A percentile compares a stretch with the other conserved stretches of the same genome.
These are phyloP conservation scores for Agrypnia vestita DNA, from an alignment of 1,140 invertebrate genomes.

Conservation along the genomic window DNA sequence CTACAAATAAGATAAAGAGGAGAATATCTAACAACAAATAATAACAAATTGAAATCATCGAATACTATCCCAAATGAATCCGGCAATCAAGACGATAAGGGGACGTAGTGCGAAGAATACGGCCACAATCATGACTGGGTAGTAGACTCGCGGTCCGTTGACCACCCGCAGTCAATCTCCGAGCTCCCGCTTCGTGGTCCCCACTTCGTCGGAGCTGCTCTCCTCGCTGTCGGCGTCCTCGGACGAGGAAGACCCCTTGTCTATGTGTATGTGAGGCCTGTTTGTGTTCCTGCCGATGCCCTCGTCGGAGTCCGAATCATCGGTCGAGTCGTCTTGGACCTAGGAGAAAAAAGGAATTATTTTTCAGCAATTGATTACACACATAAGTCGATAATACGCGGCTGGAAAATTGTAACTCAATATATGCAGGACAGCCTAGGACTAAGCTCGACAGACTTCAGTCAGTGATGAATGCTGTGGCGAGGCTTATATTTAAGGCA, in stretches of 20 bases:
- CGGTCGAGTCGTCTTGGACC: neutral
- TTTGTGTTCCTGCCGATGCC: constrained; percentile 31
- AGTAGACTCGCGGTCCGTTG: constrained; percentile 5
- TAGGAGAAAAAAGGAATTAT: neutral
- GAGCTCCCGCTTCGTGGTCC: neutral
- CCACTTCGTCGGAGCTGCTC: neutral
- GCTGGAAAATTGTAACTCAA: too few species aligned
- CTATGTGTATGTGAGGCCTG: constrained; percentile 2
- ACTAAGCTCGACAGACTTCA: too few species aligned
- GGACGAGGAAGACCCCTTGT: constrained; percentile 25
- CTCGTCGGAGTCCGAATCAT: neutral
- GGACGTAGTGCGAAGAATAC: constrained; percentile 5
- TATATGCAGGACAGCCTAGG: too few species aligned
- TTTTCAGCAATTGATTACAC: neutral
- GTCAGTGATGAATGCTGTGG: too few species aligned
- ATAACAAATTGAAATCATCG: too few species aligned
- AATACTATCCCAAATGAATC: constrained; percentile 1
- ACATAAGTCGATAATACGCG: neutral
- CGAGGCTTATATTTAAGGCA: too few species aligned
- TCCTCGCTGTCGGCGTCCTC: constrained; percentile 24
- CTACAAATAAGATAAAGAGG: neutral
- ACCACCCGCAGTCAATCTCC: constrained; percentile 31
- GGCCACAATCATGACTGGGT: neutral
- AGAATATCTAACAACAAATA: neutral
- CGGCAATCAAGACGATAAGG: neutral